Evolutionary conservation across 2,888 invertebrate genomes (phyloP), one percentile per base, ranked within the genome.

Genomic region (Cataglyphis cursor): DNA sequence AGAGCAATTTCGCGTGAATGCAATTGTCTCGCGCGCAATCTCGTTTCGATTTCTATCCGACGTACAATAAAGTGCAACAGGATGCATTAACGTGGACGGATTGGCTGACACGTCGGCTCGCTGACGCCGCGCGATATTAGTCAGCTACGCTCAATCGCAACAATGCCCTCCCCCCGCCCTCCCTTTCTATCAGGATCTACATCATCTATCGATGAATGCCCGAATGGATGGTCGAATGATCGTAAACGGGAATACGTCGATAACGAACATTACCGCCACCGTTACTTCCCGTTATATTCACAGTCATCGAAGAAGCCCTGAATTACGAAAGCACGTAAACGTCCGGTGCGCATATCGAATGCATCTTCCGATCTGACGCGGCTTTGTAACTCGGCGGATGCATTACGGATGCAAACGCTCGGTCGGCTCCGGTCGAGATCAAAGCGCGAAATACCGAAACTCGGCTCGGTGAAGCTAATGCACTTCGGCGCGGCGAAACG

Each of bases 111-210:
- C 68, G 64, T 54, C 59, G 66, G 21, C 44, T 65, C 59, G 70
- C 70, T 57, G 48, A 54, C 35, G 64, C 70, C 48, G 64, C 57
- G 62, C 81, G 75, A 84, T 81, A 90, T 88, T 86, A 86, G 85
- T 82, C 70, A 72, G 74, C 81, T 82, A 64, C 66, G 65, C 78
- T 87, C 86, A 89, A 90, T 90, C 85, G 86, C 81, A 82, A 86
- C 89, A 89, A 89, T 86, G 80, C 78, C 41, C 54, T 5, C n/a
- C 28, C 21, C 9, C 21, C n/a, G 21, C 9, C 38, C 28, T 3
- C 12, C 81, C 70, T 51, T 62, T 83, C 84, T 54, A 74, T 65
- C 64, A 44, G 65, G 51, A 78, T 83, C 59, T 54, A 78, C 66
- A 51, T n/a, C n/a, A n/a, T n/a, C n/a, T n/a, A n/a, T 78, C 83